These are phyloP conservation scores for Porites rus DNA, from an alignment of 92 coral and sea anemone genomes.

Conservation along the genomic window DNA sequence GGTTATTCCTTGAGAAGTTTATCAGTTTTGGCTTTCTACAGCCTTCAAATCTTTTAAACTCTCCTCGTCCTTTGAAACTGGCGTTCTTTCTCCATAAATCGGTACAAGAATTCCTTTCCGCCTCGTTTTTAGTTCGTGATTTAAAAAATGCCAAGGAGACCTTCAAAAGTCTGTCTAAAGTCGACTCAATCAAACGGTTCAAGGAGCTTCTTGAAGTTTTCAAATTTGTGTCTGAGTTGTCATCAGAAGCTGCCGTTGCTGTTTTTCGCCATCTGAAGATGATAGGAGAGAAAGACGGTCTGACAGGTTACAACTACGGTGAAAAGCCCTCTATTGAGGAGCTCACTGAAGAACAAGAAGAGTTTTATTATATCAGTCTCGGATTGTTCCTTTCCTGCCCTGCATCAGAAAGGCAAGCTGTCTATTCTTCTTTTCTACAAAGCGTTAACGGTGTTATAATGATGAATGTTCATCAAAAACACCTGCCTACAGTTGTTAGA, in stretches of 20 bases:
- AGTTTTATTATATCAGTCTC: neutral
- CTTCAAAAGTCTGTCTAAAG: neutral
- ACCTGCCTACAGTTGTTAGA: neutral
- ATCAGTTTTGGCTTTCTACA: constrained; percentile 8
- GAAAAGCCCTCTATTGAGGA: neutral
- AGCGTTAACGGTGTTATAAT: neutral
- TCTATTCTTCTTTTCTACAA: neutral
- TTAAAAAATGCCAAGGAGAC: neutral
- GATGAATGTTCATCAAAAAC: neutral
- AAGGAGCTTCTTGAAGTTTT: neutral
- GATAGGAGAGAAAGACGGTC: constrained; percentile 13
- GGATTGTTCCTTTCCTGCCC: neutral
- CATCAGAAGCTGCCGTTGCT: neutral
- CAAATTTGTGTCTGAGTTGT: neutral
- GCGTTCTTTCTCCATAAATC: constrained; percentile 18
- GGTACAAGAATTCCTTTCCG: constrained; percentile 30
- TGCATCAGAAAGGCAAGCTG: neutral
- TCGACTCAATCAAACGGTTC: neutral
- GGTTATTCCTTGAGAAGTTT: neutral
- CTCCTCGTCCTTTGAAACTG: neutral
- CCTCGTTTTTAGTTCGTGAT: constrained; percentile 21
- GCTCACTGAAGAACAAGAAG: neutral
- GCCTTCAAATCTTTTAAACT: neutral
- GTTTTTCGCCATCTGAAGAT: no score
- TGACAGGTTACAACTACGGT: neutral